Evolutionary conservation across 2,888 invertebrate species (phyloP).

Genomic region (Callyntrura sp.): DNA sequence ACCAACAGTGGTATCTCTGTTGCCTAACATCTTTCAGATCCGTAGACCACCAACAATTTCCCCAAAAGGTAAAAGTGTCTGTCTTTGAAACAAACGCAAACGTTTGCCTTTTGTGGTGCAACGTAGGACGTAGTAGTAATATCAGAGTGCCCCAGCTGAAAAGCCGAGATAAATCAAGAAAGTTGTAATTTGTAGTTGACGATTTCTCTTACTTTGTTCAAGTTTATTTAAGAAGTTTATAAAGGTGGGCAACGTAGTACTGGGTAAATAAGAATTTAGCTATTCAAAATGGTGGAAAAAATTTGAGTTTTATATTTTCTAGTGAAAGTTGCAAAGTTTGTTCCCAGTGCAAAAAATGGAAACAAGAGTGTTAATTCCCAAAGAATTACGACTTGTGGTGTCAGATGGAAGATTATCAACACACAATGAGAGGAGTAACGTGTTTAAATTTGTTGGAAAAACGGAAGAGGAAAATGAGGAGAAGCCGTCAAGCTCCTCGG

Average conservation of each 20-base stretch:
- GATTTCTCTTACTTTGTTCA: too few relatives aligned
- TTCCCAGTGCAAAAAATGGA: conserved; percentile 78
- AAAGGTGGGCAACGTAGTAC: too few relatives aligned
- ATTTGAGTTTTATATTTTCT: too few relatives aligned
- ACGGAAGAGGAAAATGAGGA: conserved; percentile 59
- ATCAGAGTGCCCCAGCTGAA: background rate
- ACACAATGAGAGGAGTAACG: background rate
- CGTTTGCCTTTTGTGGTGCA: too few relatives aligned
- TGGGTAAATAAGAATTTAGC: too few relatives aligned
- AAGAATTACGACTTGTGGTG: conserved; percentile 56
- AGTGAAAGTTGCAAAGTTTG: conserved; percentile 40
- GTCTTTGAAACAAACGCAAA: too few relatives aligned
- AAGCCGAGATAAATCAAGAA: background rate
- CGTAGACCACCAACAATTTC: conserved; percentile 10
- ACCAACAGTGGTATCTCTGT: too few relatives aligned
- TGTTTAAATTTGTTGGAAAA: background rate
- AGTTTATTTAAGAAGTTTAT: too few relatives aligned
- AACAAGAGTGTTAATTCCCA: conserved; percentile 78
- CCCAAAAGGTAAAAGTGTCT: background rate
- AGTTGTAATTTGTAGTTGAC: too few relatives aligned
- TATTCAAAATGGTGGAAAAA: too few relatives aligned
- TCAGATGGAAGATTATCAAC: background rate
- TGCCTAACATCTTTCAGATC: background rate
- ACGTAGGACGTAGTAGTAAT: background rate
- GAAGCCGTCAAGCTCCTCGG: conserved; percentile 79